phyloP scores from a whole-genome alignment of 2,113 vertebrate genomes.

The Micronycteris hirsuta region DNA sequence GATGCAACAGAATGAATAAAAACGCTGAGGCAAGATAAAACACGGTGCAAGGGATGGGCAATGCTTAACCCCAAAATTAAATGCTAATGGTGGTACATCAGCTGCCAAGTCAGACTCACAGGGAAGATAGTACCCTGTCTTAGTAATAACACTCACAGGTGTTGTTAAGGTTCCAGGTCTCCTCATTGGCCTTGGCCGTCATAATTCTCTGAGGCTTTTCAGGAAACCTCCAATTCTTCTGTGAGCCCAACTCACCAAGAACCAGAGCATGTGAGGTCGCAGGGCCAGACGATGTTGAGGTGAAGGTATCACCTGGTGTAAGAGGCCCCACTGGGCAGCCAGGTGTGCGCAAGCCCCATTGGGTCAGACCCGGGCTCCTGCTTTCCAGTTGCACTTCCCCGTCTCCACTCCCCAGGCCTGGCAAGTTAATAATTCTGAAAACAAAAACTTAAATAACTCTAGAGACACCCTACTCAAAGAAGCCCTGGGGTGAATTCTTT shows the following conservation, averaged over 20 bases:
- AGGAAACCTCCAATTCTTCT: not conserved
- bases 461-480: not conserved
- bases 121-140: not conserved
- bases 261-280: fast-evolving
- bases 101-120: not conserved
- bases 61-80: not conserved
- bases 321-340: not conserved
- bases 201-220: not conserved
- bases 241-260: not conserved
- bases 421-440: not conserved
- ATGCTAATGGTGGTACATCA: fast-evolving
- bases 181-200: not conserved
- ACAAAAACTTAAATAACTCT: not conserved
- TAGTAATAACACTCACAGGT: no score
- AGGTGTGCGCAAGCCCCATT: fast-evolving
- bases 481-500: not conserved
- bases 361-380: fast-evolving
- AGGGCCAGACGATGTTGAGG: no score
- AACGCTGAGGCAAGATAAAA: not conserved
- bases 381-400: no score
- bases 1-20: not conserved
- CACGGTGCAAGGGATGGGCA: not conserved
- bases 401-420: not conserved
- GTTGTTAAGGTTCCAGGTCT: not conserved
- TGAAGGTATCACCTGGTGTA: not conserved